Percentiles rank a stretch among this genome's conserved stretches.
These are phyloP conservation scores for Hypothenemus hampei DNA, from an alignment of 1,140 invertebrate species.

Conservation along the genomic window DNA sequence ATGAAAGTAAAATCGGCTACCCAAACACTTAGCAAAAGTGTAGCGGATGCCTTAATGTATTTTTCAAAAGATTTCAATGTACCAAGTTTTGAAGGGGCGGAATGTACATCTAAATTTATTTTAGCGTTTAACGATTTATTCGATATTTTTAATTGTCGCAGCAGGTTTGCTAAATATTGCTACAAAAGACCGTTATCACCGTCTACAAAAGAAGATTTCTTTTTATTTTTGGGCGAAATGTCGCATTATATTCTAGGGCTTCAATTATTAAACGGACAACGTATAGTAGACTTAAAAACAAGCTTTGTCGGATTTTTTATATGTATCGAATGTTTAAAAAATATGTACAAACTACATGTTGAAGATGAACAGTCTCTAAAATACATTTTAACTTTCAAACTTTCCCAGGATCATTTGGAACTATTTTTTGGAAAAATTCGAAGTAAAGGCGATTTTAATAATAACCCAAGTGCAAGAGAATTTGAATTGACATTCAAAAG, in stretches of 20 bases:
- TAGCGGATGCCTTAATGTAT: slow-evolving; percentile 30
- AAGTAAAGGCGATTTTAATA: too few species aligned
- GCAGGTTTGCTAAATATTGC: slow-evolving; percentile 23
- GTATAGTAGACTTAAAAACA: slow-evolving; percentile 15
- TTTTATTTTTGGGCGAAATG: slow-evolving; percentile 18
- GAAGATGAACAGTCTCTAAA: slow-evolving; percentile 17
- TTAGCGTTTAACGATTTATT: slow-evolving; percentile 36
- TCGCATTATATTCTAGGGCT: slow-evolving; percentile 8
- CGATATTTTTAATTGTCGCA: slow-evolving; percentile 38
- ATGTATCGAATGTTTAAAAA: slow-evolving; percentile 27
- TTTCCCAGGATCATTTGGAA: too few species aligned
- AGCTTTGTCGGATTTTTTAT: slow-evolving; percentile 40
- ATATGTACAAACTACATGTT: slow-evolving; percentile 34
- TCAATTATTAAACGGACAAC: slow-evolving; percentile 6
- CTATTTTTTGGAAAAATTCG: slow-evolving; percentile 43
- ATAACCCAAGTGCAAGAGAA: slow-evolving; percentile 38
- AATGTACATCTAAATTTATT: slow-evolving; percentile 35
- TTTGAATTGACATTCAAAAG: slow-evolving; percentile 34
- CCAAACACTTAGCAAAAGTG: slow-evolving; percentile 36
- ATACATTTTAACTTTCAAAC: slow-evolving; percentile 41
- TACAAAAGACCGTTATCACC: slow-evolving; percentile 20
- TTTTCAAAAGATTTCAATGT: slow-evolving; percentile 17
- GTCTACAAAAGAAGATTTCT: slow-evolving; percentile 22
- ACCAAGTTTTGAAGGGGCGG: slow-evolving; percentile 29
- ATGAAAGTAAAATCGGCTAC: slow-evolving; percentile 37